Base-by-base conservation (phyloP, 2,888 invertebrate species). In the Hermaeophaga mercurialis region DNA sequence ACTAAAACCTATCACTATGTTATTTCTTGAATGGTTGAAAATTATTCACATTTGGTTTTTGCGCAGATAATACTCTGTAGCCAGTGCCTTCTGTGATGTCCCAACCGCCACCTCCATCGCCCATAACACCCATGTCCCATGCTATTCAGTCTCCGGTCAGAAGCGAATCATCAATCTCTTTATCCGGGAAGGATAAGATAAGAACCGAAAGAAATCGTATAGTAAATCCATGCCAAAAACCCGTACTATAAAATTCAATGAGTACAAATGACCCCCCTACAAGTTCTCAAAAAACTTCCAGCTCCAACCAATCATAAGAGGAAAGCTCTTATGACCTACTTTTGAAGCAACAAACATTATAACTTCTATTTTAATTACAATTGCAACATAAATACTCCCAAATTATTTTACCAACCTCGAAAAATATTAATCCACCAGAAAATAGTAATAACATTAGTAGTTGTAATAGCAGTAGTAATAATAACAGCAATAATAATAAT, bases 211-310 rank as follows among this genome's bases (percentile, higher is more conserved):
- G 75, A 91, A 91, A 75, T 85, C 85, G 14, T 92, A 92, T 75
- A 87, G 88, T 33, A 92, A 92, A 78, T 85, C 85, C 17, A 84
- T 86, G 54, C 88, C 91, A 1, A 94, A 94, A 77, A 84, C 90
- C 14, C 85, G 91, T 67, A 91, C 91, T 52, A 96, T 97, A 70
- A 97, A 97, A 80, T 97, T 97, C 79, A 96, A 97, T 78, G 97
- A 97, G 78, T 94, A 94, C 78, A 94, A 94, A 80, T 94, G 94
- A 28, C 94, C 94, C 19, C 94, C 96, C 7, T 76, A 75, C 58
- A 91, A 77, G 76, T 59, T 91, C 94, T 12, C 91, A 91, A 68
- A 92, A 91, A 73, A 84, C 84, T 46, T 80, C 84, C 3, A 84
- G 84, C 45, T 80, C 83, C 2, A 81, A 83, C 14, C 83, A 85